Evolutionary conservation across 1,140 invertebrate species (phyloP), one percentile per base, ranked within the genome.

Genomic region (Hormaphis cornu): DNA sequence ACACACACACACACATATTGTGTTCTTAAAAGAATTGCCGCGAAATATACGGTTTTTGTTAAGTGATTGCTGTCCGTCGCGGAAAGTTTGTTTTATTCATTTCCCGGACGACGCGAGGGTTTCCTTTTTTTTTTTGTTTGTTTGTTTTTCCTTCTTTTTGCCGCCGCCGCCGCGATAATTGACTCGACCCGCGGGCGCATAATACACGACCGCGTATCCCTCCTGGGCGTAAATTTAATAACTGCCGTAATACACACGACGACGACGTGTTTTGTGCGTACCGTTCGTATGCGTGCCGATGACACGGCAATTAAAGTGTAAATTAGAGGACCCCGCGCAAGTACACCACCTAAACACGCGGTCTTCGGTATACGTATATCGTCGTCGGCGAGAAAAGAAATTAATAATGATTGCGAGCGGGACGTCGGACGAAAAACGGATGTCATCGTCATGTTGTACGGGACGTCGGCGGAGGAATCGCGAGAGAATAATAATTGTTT

Each of bases 291-390:
- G 52, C 14, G 61, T 66, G 61, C 44, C 20, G 20, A 50, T 66
- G 61, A 66, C 61, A 66, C 61, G 42, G 28, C 61, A 66, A 66
- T 66, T 66, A 50, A 50, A 50, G 61, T 66, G 61, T n/a, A 66
- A 66, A 66, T 66, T 66, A 35, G 20, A 42, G 12, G 28, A 66
- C 10, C 18, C 12, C 6, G 14, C 33, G 22, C 5, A 8, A 1
- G 37, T 24, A 20, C 5, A 24, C 18, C 28, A 53, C 26, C 28
- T 30, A 52, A 53, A 30, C 30, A 53, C 18, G 26, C 12, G 28
- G 16, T 18, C n/a, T 12, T 2, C 28, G 52, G 7, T 3, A 3
- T 30, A 20, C 7, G 8, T 1, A 30, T 33, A 6, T 4, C 9
- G 18, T 14, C 18, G 42, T 9, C 12, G 18, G 20, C 7, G 18